Evolutionary conservation across 2,888 invertebrate species (phyloP).

Genomic region (Drosophila austrosaltans): DNA sequence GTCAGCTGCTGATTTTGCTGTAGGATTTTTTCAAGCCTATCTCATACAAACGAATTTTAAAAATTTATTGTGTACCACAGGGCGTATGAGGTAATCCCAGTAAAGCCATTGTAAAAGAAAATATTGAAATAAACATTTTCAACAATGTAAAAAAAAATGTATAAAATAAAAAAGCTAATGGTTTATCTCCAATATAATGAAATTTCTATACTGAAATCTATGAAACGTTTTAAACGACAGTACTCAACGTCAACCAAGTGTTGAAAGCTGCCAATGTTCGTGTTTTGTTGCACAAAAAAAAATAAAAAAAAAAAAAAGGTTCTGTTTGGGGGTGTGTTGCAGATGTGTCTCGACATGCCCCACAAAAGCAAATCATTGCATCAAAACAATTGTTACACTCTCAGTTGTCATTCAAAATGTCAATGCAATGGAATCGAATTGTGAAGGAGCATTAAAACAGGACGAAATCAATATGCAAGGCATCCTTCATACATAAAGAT

Average conservation of each 20-base stretch:
- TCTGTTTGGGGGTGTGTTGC: neutral
- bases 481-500: conserved; percentile 11
- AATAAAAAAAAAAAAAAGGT: neutral
- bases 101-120: neutral
- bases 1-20: too few relatives aligned
- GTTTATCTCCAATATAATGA: too few relatives aligned
- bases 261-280: conserved; percentile 25
- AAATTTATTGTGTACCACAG: neutral
- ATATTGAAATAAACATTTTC: too few relatives aligned
- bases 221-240: conserved; percentile 8
- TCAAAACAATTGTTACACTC: conserved; percentile 27
- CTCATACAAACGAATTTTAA: neutral
- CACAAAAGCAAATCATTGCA: conserved; percentile 16
- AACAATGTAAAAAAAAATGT: too few relatives aligned
- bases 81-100: neutral
- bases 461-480: conserved; percentile 21
- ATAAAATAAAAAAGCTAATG: too few relatives aligned
- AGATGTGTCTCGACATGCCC: neutral
- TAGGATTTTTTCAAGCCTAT: neutral
- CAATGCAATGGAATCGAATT: conserved; percentile 25
- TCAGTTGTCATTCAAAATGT: conserved; percentile 33
- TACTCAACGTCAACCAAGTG: conserved; percentile 12
- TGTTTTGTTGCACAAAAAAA: conserved; percentile 5
- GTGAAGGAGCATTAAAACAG: conserved; percentile 20
- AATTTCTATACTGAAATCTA: neutral